Evolutionary conservation across 1,140 invertebrate genomes (phyloP).

Genomic region (Lerema accius): DNA sequence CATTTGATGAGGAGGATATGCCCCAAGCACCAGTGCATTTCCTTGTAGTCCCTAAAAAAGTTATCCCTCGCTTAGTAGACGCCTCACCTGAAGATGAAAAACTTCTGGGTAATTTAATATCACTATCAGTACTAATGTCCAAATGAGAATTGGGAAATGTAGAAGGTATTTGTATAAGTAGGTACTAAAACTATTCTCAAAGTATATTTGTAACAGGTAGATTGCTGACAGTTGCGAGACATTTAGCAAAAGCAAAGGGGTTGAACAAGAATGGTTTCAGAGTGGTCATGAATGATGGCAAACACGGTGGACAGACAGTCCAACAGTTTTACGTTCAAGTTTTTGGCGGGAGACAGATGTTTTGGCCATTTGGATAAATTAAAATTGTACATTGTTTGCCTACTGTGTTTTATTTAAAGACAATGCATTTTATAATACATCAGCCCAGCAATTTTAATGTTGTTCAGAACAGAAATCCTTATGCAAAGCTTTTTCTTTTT

Average conservation of each 20-base stretch:
- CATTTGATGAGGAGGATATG: conserved; percentile 86
- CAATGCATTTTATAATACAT: too few species aligned
- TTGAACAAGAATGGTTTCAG: conserved; percentile 84
- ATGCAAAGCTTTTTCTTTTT: too few species aligned
- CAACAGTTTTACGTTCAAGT: conserved; percentile 96
- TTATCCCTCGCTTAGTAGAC: conserved; percentile 89
- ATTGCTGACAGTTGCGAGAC: conserved; percentile 88
- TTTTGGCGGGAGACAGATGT: conserved; percentile 94
- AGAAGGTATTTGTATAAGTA: too few species aligned
- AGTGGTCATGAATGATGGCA: conserved; percentile 87
- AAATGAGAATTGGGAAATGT: too few species aligned
- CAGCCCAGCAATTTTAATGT: too few species aligned
- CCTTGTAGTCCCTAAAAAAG: conserved; percentile 96
- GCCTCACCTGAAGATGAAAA: conserved; percentile 87
- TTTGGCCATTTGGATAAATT: conserved; percentile 95
- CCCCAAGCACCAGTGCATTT: conserved; percentile 97
- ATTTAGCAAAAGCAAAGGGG: conserved; percentile 87
- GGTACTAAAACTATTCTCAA: too few species aligned
- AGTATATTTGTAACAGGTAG: conserved; percentile 82
- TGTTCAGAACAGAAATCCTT: too few species aligned
- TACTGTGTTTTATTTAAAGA: conserved; percentile 31
- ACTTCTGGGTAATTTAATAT: conserved; percentile 82
- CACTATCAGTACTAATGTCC: too few species aligned
- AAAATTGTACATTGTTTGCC: conserved; percentile 3
- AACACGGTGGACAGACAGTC: conserved; percentile 92